Conservation (phyloP, 2,113 vertebrate species). For the Lepisosteus oculatus region DNA sequence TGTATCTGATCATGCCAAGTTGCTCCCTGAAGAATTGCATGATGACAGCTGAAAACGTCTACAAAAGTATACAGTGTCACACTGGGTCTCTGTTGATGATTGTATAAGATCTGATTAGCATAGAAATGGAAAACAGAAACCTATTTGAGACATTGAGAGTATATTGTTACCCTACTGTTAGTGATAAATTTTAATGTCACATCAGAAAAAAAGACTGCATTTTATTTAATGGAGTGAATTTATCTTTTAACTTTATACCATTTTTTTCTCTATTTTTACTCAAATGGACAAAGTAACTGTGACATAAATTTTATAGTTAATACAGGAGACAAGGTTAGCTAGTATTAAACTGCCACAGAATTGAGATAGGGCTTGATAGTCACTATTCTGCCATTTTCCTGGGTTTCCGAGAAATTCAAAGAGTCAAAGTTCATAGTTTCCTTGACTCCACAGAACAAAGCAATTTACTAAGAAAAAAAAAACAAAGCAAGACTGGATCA, state of each 20-base stretch:
- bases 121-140: slow-evolving; percentile 11
- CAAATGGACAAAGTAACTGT: neutral
- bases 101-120: slow-evolving; percentile 7
- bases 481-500: too few species aligned
- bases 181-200: slow-evolving; percentile 10
- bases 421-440: too few species aligned
- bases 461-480: too few species aligned
- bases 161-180: neutral
- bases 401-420: too few species aligned
- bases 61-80: neutral
- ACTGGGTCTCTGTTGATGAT: slow-evolving; percentile 4
- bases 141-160: neutral
- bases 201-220: slow-evolving; percentile 1
- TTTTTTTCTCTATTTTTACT: too few species aligned
- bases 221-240: slow-evolving; percentile 10
- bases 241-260: neutral
- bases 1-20: neutral
- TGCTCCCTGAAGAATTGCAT: neutral
- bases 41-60: slow-evolving; percentile 2
- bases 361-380: too few species aligned
- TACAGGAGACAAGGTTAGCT: too few species aligned
- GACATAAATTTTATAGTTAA: too few species aligned
- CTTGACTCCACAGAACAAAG: too few species aligned
- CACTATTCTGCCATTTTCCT: too few species aligned
- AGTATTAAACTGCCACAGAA: too few species aligned